These are phyloP conservation scores for Globicephala melas DNA, from an alignment of 2,113 vertebrate species.

Conservation along the genomic window DNA sequence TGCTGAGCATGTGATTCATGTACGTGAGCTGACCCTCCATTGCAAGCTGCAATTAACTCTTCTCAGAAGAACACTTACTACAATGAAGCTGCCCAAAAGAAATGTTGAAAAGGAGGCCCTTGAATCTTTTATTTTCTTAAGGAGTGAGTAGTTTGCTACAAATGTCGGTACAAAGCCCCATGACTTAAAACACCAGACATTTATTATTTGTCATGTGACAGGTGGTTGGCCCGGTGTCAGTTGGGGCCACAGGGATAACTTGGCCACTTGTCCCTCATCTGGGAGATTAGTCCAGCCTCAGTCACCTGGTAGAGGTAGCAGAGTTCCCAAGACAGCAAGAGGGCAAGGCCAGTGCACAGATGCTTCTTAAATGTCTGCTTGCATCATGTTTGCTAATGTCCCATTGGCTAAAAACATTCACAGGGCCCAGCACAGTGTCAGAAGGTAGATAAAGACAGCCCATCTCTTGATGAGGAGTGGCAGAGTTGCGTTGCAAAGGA, in stretches of 20 bases:
- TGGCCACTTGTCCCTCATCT: not conserved
- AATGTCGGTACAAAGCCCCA: not conserved
- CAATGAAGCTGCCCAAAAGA: not conserved
- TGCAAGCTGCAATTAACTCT: not conserved
- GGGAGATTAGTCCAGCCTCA: not conserved
- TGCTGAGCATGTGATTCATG: not conserved
- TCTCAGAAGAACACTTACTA: not conserved
- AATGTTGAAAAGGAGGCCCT: not conserved
- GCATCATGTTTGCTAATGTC: not conserved
- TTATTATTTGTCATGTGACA: not conserved
- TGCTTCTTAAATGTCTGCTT: not conserved
- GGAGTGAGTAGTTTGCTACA: not conserved
- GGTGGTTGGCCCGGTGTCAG: not conserved
- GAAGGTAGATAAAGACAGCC: not conserved
- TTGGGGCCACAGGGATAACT: not conserved
- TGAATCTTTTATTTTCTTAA: not conserved
- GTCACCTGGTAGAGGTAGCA: not conserved
- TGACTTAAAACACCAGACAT: not conserved
- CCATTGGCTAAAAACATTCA: not conserved
- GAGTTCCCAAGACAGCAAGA: not conserved
- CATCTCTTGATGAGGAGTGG: not conserved
- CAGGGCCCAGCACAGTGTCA: not conserved
- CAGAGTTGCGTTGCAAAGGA: not conserved
- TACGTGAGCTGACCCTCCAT: not conserved
- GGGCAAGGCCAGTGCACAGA: not conserved